Base-by-base conservation (phyloP, 1,140 invertebrate species). In the Drosophila mauritiana region DNA sequence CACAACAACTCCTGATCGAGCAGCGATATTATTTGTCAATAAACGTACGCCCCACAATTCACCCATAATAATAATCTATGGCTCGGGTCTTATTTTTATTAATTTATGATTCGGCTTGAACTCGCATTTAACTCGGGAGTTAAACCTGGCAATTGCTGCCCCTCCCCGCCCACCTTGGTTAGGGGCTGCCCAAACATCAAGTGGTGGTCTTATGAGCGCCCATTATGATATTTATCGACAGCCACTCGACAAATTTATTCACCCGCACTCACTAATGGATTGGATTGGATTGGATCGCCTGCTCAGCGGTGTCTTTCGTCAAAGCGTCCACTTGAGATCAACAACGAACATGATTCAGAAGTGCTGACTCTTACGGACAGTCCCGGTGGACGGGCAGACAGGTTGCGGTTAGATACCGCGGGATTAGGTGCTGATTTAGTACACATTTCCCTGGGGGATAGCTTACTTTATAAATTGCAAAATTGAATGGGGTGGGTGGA, bases 41-140 rank as follows among this genome's bases (percentile, higher is more conserved):
- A 86, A 83, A 88, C 76, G 88, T 83, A 88, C 85, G 83, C 83
- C 84, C 84, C 83, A 88, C 83, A 88, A 88, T 89, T 83, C 70
- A 65, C 58, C 75, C 63, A 70, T 82, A 75, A 64, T 51, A 15
- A 64, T 69, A 76, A 76, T 73, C 73, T 75, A 75, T 64, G 73
- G 69, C 67, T 69, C 37, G 54, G 31, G 34, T 25, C 49, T 53
- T 73, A 73, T 68, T 82, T 58, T 78, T 70, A 78, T 74, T 78
- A 75, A 52, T 75, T 75, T 58, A 76, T 43, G 56, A 48, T 31
- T 34, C 45, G 25, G 46, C 37, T 73, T 73, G 27, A 64, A 17
- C 39, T 34, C 48, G 12, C 20, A 22, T 22, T 22, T 22, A 22
- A 72, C n/a, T 61, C 13, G 65, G 46, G 49, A 46, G 59, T 13